Percentiles rank a stretch among this genome's conserved stretches.
phyloP scores from a whole-genome alignment of 2,113 vertebrate genomes.

The Pogonocichla stellata region DNA sequence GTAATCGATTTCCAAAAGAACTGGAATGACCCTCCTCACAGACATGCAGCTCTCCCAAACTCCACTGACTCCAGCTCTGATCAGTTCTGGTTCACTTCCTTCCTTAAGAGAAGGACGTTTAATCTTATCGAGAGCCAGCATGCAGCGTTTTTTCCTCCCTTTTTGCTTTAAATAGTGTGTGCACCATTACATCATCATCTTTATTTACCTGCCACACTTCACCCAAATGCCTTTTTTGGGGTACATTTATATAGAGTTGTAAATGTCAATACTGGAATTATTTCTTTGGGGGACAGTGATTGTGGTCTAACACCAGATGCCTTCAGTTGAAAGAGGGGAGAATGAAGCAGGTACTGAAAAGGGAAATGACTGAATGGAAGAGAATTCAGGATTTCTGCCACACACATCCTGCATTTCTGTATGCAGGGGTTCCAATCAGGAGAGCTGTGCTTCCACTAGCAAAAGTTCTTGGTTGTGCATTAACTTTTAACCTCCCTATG shows the following conservation, averaged over 20 bases:
- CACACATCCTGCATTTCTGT: not conserved
- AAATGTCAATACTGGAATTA: not conserved
- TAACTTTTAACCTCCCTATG: not conserved
- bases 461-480: not conserved
- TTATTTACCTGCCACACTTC: not conserved
- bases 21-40: constrained; percentile 34
- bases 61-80: not conserved
- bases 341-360: not conserved
- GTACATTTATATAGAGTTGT: not conserved
- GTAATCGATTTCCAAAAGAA: constrained; percentile 66
- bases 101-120: constrained; percentile 41
- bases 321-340: not conserved
- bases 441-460: not conserved
- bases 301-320: not conserved
- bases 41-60: not conserved
- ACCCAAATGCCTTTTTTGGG: not conserved
- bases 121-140: not conserved
- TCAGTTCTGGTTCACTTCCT: constrained; percentile 54
- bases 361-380: not conserved
- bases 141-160: not conserved
- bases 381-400: not conserved
- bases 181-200: not conserved
- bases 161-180: not conserved
- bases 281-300: not conserved
- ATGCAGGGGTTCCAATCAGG: not conserved